Evolutionary conservation across 2,797 vertebrate genomes (phyloP).

Genomic region (Melanotaenia pygmaea): DNA sequence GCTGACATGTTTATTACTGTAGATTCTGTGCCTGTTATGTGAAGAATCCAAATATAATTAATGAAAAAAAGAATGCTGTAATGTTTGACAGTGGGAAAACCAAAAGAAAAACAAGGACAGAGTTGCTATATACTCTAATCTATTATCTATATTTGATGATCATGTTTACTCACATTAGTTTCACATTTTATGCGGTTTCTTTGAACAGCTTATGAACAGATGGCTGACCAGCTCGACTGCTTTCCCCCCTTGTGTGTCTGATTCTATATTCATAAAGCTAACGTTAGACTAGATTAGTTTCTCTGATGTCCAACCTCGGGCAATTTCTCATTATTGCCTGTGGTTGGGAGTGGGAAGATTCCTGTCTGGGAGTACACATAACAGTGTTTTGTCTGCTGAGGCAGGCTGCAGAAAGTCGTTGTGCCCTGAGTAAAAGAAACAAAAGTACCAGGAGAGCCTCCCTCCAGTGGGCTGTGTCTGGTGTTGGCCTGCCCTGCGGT

Average conservation of each 20-base stretch:
- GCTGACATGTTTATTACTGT: slow-evolving; percentile 61
- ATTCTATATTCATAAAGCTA: slow-evolving; percentile 74
- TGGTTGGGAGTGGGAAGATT: slow-evolving; percentile 54
- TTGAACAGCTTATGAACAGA: slow-evolving; percentile 71
- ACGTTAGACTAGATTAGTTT: slow-evolving; percentile 70
- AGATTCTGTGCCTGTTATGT: slow-evolving; percentile 42
- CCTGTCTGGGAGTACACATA: slow-evolving; percentile 41
- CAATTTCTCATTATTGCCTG: slow-evolving; percentile 62
- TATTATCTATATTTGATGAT: slow-evolving; percentile 69
- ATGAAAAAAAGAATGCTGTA: slow-evolving; percentile 39
- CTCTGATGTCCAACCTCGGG: slow-evolving; percentile 65
- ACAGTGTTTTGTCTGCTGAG: slow-evolving; percentile 56
- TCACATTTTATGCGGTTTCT: slow-evolving; percentile 59
- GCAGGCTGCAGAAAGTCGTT: slow-evolving; percentile 57
- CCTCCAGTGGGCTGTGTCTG: slow-evolving; percentile 71
- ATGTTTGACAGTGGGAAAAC: slow-evolving; percentile 41
- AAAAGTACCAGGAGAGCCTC: slow-evolving; percentile 62
- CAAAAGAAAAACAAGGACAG: slow-evolving; percentile 34
- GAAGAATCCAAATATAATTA: slow-evolving; percentile 69
- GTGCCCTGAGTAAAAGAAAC: slow-evolving; percentile 62
- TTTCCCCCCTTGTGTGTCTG: slow-evolving; percentile 60
- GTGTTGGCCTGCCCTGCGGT: slow-evolving; percentile 74
- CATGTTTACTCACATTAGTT: slow-evolving; percentile 66
- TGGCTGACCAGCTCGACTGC: slow-evolving; percentile 51
- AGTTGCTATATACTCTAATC: slow-evolving; percentile 43